Evolutionary conservation across 2,888 invertebrate genomes (phyloP).

Genomic region (Argynnis bischoffii): DNA sequence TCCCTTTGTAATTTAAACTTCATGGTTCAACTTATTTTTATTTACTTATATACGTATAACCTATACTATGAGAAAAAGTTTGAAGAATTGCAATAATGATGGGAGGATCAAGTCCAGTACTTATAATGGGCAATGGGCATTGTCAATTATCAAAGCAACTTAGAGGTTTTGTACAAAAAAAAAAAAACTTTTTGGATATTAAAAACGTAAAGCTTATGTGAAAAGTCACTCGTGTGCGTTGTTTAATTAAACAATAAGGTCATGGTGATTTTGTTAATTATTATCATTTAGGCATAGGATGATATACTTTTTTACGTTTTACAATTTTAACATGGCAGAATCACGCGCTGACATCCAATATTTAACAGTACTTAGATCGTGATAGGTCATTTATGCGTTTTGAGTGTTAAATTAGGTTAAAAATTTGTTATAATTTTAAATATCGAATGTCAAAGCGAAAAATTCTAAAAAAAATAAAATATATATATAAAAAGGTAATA

Average conservation of each 20-base stretch:
- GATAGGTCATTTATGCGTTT: conserved; percentile 2
- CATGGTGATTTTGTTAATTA: conserved; percentile 29
- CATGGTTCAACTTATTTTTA: too few species aligned
- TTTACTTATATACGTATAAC: too few species aligned
- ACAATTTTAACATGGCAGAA: conserved; percentile 37
- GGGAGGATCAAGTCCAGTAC: too few species aligned
- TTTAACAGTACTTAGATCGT: conserved; percentile 29
- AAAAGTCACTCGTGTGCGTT: conserved; percentile 12
- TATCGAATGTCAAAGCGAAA: conserved; percentile 48
- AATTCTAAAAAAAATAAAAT: conserved; percentile 61
- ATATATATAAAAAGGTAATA: conserved; percentile 55
- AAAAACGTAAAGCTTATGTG: conserved; percentile 25
- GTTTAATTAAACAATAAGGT: conserved; percentile 20
- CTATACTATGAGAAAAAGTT: too few species aligned
- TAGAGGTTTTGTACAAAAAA: too few species aligned
- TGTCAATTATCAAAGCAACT: too few species aligned
- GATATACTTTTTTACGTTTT: conserved; percentile 36
- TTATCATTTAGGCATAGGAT: conserved; percentile 30
- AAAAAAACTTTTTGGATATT: not conserved
- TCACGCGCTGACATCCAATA: conserved; percentile 30
- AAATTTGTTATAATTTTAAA: conserved; percentile 29
- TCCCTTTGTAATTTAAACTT: too few species aligned
- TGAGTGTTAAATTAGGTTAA: conserved; percentile 23
- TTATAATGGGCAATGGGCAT: too few species aligned
- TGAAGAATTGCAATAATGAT: too few species aligned